Evolutionary conservation across 2,888 invertebrate species (phyloP).

Genomic region (Tanypteryx hageni): DNA sequence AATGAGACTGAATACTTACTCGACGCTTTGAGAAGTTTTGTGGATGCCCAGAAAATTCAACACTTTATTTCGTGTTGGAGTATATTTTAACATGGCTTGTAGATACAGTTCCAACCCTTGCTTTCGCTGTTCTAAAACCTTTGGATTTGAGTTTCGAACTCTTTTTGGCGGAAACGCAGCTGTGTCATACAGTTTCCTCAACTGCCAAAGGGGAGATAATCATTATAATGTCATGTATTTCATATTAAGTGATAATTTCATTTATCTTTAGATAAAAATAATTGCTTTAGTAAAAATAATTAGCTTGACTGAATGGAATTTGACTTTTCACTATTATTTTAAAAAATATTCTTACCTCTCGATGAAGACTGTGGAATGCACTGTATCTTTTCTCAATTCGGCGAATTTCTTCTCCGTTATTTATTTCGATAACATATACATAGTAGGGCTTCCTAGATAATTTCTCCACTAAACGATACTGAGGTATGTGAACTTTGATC

Average conservation of each 20-base stretch:
- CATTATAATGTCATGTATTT: neutral
- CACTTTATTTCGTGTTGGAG: conserved; percentile 75
- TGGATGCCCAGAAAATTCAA: conserved; percentile 75
- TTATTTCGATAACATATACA: conserved; percentile 76
- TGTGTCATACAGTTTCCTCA: conserved; percentile 77
- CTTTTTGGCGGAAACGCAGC: conserved; percentile 80
- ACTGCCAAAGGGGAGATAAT: conserved; percentile 72
- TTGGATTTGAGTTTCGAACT: conserved; percentile 78
- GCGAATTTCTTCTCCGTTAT: conserved; percentile 73
- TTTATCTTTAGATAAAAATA: neutral
- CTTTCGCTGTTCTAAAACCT: conserved; percentile 78
- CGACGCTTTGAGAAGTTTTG: conserved; percentile 56
- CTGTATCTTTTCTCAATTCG: conserved; percentile 78
- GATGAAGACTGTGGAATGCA: conserved; percentile 78
- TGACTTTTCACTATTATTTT: no score
- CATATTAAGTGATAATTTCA: neutral
- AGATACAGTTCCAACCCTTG: conserved; percentile 77
- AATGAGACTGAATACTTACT: conserved; percentile 57
- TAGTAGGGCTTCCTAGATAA: conserved; percentile 75
- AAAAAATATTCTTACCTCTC: conserved; percentile 74
- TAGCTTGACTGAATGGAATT: no score
- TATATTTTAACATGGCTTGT: conserved; percentile 76
- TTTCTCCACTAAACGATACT: conserved; percentile 74
- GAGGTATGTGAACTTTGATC: conserved; percentile 74
- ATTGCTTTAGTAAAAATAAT: neutral